Base-by-base conservation (phyloP, 2,888 invertebrate species). In the Parapristionchus giblindavisi region DNA sequence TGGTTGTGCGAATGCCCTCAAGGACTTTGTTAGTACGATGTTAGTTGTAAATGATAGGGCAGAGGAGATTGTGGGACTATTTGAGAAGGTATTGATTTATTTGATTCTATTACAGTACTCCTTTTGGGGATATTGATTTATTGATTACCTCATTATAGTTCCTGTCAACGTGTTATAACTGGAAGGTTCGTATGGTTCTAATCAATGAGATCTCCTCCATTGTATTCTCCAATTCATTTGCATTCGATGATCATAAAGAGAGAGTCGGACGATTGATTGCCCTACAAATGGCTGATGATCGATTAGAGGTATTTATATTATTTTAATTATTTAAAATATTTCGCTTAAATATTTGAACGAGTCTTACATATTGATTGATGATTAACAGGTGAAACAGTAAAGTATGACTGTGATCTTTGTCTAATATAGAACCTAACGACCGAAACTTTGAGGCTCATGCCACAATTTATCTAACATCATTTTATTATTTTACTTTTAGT, bases 181-280 rank as follows among this genome's bases (percentile, higher is more conserved):
- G 91, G 91, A 90, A 90, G 80, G 89, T 90, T 2, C 86, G 91
- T 32, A 87, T 89, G 8, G 89, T 90, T 38, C 85, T 90, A 34
- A 85, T 91, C 43, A 87, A 89, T 89, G 52, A 88, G 48, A 34
- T 72, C n/a, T 60, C 60, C 48, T 51, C 72, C 32, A 29, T 89
- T 82, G 90, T 91, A 27, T 91, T 91, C 81, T 89, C 89, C 71
- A 91, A 91, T 84, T 88, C 90, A 76, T 91, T 90, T 85, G 76
- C 80, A 36, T 82, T 83, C 72, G 60, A 66, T n/a, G 68, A 58
- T 0, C 72, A 83, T 65, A 63, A 76, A 21, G 79, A 79, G 8
- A 70, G 77, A 51, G 77, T 82, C 40, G 79, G 36, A 1, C 5
- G 38, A 51, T 24, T 74, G n/a, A 52, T 74, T 27, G 61, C 60